A percentile compares a stretch with the other conserved stretches of the same genome.
Evolutionary conservation across 2,888 invertebrate genomes (phyloP).

Genomic region (Acheta domesticus): DNA sequence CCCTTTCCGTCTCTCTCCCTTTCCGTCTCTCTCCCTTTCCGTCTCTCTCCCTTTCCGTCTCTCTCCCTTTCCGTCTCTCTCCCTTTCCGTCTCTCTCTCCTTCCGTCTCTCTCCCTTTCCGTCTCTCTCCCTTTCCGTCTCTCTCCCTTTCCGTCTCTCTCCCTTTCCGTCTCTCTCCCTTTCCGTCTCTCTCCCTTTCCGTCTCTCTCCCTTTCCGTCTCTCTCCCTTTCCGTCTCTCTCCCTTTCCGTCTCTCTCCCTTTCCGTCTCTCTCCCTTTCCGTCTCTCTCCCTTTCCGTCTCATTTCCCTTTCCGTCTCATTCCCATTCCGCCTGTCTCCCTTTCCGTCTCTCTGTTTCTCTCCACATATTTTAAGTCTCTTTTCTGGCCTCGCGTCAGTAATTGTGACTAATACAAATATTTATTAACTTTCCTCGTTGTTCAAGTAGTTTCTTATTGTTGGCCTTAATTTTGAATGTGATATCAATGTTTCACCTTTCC

Average conservation of each 20-base stretch:
- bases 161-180: not conserved
- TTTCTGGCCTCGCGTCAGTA: no score
- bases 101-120: not conserved
- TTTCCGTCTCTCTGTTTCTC: not conserved
- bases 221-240: no score
- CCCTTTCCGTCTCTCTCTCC: not conserved
- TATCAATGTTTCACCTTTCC: no score
- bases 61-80: not conserved
- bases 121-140: not conserved
- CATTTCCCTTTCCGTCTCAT: accelerated
- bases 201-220: no score
- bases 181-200: not conserved
- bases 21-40: not conserved
- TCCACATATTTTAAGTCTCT: no score
- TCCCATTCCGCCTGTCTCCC: not conserved
- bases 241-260: no score
- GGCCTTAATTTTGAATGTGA: no score
- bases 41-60: not conserved
- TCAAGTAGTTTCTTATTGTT: no score
- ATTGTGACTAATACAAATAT: no score
- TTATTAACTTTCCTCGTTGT: no score
- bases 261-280: no score
- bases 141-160: not conserved
- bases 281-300: no score
- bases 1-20: not conserved